Conservation (phyloP, 2,113 vertebrate genomes). For the Chionodraco myersi region DNA sequence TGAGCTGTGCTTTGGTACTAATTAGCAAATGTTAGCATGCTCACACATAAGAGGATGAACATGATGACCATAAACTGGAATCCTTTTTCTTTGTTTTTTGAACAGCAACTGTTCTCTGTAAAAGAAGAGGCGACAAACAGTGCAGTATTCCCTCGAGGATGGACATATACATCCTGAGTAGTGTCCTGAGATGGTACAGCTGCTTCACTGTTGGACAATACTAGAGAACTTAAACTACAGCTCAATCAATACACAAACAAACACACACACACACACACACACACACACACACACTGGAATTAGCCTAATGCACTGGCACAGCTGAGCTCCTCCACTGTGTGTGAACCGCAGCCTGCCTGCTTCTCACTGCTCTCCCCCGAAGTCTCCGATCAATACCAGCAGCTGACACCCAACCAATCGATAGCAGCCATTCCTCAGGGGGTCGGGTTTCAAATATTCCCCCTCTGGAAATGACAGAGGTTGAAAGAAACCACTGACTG, state of each 20-base stretch:
- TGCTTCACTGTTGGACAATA: too few species aligned
- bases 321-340: slow-evolving; percentile 65
- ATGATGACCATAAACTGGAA: too few species aligned
- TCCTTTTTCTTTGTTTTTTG: too few species aligned
- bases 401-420: slow-evolving; percentile 51
- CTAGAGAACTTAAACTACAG: too few species aligned
- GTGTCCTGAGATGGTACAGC: too few species aligned
- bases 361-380: slow-evolving; percentile 74
- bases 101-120: too few species aligned
- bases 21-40: too few species aligned
- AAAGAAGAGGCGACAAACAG: too few species aligned
- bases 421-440: slow-evolving; percentile 64
- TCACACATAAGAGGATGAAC: too few species aligned
- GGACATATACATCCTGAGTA: too few species aligned
- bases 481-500: slow-evolving; percentile 25
- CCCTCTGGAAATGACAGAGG: slow-evolving; percentile 13
- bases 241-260: slow-evolving; percentile 1
- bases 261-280: not conserved
- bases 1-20: too few species aligned
- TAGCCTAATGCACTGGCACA: slow-evolving; percentile 31
- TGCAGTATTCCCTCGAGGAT: too few species aligned
- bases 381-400: slow-evolving; percentile 64
- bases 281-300: not conserved
- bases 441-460: slow-evolving; percentile 29
- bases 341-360: slow-evolving; percentile 72